phyloP scores from a whole-genome alignment of 64 coral and sea anemone genomes.

The Pocillopora verrucosa region DNA sequence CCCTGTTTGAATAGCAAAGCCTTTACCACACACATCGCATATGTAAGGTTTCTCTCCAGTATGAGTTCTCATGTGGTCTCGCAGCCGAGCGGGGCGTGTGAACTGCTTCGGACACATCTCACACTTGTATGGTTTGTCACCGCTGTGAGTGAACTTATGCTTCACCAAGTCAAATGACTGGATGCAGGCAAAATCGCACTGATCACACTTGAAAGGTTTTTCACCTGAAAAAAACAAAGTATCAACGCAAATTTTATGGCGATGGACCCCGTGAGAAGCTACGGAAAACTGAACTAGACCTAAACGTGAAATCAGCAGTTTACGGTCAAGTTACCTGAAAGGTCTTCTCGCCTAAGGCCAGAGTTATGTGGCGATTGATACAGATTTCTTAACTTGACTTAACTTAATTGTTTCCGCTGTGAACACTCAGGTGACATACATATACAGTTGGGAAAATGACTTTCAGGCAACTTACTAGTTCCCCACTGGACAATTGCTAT shows the following conservation, averaged over 20 bases:
- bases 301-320: too few species aligned
- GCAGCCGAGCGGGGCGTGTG: slow-evolving; percentile 84
- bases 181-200: slow-evolving; percentile 99
- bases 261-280: too few species aligned
- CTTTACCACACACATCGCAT: slow-evolving; percentile 96
- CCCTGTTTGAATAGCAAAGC: slow-evolving; percentile 95
- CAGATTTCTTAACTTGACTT: too few species aligned
- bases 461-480: not conserved
- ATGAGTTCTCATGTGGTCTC: slow-evolving; percentile 94
- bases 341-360: too few species aligned
- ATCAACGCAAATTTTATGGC: not conserved
- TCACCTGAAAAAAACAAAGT: slow-evolving; percentile 69
- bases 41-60: slow-evolving; percentile 92
- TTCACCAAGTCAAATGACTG: slow-evolving; percentile 98
- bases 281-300: too few species aligned
- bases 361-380: too few species aligned
- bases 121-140: slow-evolving; percentile 97
- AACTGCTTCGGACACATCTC: slow-evolving; percentile 96
- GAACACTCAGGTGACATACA: too few species aligned
- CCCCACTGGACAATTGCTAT: not conserved
- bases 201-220: slow-evolving; percentile 98
- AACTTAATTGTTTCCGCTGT: too few species aligned
- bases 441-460: too few species aligned
- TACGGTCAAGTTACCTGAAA: too few species aligned
- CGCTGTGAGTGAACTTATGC: slow-evolving; percentile 97